A percentile compares a stretch with the other conserved stretches of the same genome.
Evolutionary conservation across 2,888 invertebrate species (phyloP).

Genomic region (Globia sparganii): DNA sequence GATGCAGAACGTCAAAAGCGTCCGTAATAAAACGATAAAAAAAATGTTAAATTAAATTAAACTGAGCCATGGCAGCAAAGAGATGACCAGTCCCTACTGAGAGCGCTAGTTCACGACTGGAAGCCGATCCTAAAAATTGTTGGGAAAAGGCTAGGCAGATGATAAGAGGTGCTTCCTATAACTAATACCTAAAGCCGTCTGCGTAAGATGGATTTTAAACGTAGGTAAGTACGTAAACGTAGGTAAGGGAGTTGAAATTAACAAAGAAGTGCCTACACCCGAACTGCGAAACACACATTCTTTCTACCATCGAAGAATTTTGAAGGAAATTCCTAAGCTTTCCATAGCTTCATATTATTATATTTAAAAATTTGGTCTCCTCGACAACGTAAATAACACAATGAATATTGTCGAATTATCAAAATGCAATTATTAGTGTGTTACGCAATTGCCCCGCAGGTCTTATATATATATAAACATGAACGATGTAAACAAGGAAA

Average conservation of each 20-base stretch:
- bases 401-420: not conserved
- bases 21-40: too few relatives aligned
- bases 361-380: not conserved
- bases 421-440: not conserved
- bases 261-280: not conserved
- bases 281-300: not conserved
- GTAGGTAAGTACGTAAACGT: too few relatives aligned
- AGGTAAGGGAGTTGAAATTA: not conserved
- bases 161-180: too few relatives aligned
- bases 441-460: not conserved
- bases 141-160: not conserved
- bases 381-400: not conserved
- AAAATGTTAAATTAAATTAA: too few relatives aligned
- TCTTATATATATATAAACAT: not conserved
- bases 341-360: not conserved
- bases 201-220: not conserved
- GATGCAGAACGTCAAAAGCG: too few relatives aligned
- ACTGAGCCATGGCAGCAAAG: too few relatives aligned
- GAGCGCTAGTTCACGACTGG: too few relatives aligned
- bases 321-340: not conserved
- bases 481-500: not conserved
- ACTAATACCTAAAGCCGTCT: not conserved
- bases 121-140: not conserved
- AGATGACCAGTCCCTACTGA: too few relatives aligned
- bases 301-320: not conserved